Percentiles rank a stretch among this genome's conserved stretches.
These are phyloP conservation scores for Zootermopsis nevadensis DNA, from an alignment of 2,888 invertebrate species.

Conservation along the genomic window DNA sequence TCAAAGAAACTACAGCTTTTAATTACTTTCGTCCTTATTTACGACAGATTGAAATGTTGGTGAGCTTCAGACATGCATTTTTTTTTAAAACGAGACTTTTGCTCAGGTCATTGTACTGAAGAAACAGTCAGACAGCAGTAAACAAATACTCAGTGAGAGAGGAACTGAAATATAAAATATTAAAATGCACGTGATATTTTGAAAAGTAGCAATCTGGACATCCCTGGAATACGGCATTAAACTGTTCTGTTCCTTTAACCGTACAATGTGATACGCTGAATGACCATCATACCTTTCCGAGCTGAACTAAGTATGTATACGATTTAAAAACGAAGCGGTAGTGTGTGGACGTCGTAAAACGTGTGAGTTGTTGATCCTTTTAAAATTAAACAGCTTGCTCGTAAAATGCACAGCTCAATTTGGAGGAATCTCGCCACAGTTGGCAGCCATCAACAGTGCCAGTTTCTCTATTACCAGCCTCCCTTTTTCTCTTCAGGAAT, in stretches of 20 bases:
- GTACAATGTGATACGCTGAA: not conserved
- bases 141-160: no score
- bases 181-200: no score
- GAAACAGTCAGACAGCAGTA: no score
- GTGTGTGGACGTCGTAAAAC: slow-evolving; percentile 13
- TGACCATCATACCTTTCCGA: not conserved
- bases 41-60: no score
- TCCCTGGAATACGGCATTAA: not conserved
- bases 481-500: not conserved
- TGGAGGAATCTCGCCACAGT: slow-evolving; percentile 27
- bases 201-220: not conserved
- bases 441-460: slow-evolving; percentile 31
- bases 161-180: no score
- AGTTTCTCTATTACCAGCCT: not conserved
- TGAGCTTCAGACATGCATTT: no score
- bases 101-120: no score
- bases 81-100: no score
- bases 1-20: no score
- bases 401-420: slow-evolving; percentile 42
- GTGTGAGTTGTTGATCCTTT: slow-evolving; percentile 36
- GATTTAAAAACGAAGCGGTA: not conserved
- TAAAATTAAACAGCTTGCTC: slow-evolving; percentile 42
- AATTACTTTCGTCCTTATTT: no score
- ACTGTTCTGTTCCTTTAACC: not conserved
- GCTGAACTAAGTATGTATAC: not conserved